Conservation (phyloP, 2,113 vertebrate species). For the Camelus dromedarius region DNA sequence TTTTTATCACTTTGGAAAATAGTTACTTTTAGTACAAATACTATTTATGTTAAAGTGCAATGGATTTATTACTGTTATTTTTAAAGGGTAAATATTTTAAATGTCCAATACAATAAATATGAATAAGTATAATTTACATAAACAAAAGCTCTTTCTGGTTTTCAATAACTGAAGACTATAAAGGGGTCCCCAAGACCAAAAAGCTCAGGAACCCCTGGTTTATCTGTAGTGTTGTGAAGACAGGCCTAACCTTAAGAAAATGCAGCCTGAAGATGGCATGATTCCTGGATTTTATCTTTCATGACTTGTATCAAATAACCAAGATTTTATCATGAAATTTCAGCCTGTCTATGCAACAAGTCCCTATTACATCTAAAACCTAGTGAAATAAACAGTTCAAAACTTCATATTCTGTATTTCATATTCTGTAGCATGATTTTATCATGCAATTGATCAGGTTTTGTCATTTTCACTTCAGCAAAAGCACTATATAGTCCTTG, state of each 20-base stretch:
- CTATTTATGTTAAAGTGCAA: background rate
- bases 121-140: background rate
- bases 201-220: background rate
- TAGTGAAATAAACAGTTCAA: background rate
- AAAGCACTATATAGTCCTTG: background rate
- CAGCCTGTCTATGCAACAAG: background rate
- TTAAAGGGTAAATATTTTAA: conserved; percentile 14
- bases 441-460: background rate
- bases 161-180: background rate
- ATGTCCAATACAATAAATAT: background rate
- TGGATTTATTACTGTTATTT: background rate
- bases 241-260: background rate
- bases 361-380: background rate
- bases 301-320: background rate
- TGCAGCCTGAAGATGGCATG: background rate
- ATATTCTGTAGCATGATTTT: background rate
- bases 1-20: background rate
- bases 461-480: conserved; percentile 26
- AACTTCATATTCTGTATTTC: conserved; percentile 2
- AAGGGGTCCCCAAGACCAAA: background rate
- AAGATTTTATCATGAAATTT: background rate
- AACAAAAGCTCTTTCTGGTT: background rate
- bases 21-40: conserved; percentile 7
- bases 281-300: background rate
- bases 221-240: background rate